Percentiles rank a stretch among this genome's conserved stretches.
phyloP scores from a whole-genome alignment of 2,888 invertebrate genomes.

The Boloria euphrosyne region DNA sequence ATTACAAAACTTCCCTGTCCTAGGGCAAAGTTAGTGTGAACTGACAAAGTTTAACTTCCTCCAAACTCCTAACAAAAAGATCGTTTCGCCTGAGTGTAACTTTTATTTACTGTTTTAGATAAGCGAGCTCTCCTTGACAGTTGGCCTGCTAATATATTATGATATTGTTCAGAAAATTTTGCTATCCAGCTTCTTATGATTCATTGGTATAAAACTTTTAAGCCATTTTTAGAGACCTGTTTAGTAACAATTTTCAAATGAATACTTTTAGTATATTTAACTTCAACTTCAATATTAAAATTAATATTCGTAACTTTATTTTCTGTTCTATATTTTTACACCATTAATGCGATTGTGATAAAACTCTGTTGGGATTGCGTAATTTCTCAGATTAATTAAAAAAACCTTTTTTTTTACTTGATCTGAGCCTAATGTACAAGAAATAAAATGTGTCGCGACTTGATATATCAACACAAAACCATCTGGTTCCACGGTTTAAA shows the following conservation, averaged over 20 bases:
- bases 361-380: too few relatives aligned
- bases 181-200: conserved; percentile 9
- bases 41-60: conserved; percentile 41
- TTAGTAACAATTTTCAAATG: background rate
- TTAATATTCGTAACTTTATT: too few relatives aligned
- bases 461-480: too few relatives aligned
- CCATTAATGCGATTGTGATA: too few relatives aligned
- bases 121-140: conserved; percentile 39
- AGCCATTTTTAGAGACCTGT: conserved; percentile 9
- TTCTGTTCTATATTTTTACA: too few relatives aligned
- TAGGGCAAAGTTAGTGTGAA: conserved; percentile 39
- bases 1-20: conserved; percentile 30
- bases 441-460: too few relatives aligned
- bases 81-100: conserved; percentile 40
- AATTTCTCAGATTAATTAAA: too few relatives aligned
- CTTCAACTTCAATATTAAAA: background rate
- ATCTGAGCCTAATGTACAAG: too few relatives aligned
- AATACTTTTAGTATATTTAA: background rate
- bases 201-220: conserved; percentile 17
- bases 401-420: too few relatives aligned
- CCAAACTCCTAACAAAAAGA: conserved; percentile 39
- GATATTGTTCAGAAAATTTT: conserved; percentile 31
- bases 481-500: too few relatives aligned
- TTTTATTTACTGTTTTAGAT: conserved; percentile 45
- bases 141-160: conserved; percentile 35